Percentiles rank a stretch among this genome's conserved stretches.
phyloP scores from a whole-genome alignment of 2,888 invertebrate species.

The Spisula solida region DNA sequence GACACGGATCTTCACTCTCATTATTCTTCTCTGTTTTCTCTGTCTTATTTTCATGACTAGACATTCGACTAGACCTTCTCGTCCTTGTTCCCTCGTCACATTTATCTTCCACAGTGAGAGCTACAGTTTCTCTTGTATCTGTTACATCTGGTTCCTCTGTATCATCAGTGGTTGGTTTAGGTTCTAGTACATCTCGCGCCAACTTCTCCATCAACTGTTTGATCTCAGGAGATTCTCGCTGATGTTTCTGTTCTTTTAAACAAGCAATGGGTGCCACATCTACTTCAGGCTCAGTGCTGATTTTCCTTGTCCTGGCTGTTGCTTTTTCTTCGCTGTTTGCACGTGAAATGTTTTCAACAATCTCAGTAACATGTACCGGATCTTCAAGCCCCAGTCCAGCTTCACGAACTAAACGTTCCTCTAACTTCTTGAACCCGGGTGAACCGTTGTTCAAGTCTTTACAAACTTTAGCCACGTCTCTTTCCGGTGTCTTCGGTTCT shows the following conservation, averaged over 20 bases:
- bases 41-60: not conserved
- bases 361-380: not conserved
- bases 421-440: slow-evolving; percentile 28
- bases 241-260: slow-evolving; percentile 4
- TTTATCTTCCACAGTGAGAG: not conserved
- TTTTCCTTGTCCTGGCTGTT: not conserved
- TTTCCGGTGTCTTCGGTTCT: not conserved
- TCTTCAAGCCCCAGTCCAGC: slow-evolving; percentile 16
- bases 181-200: slow-evolving; percentile 42
- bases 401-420: slow-evolving; percentile 25
- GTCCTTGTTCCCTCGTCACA: not conserved
- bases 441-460: slow-evolving; percentile 9
- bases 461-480: not conserved
- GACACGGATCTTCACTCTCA: not conserved
- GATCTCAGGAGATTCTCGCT: slow-evolving; percentile 37
- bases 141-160: not conserved
- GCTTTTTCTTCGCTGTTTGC: not conserved
- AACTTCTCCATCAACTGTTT: slow-evolving; percentile 54
- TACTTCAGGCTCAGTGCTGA: not conserved
- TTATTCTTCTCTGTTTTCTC: not conserved
- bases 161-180: not conserved
- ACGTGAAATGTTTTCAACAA: not conserved
- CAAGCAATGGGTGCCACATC: not conserved
- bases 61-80: not conserved
- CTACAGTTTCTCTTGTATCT: not conserved